Percentiles rank a stretch among this genome's conserved stretches.
Evolutionary conservation across 2,797 vertebrate species (phyloP).

Genomic region (Paedocypris micromegethes): DNA sequence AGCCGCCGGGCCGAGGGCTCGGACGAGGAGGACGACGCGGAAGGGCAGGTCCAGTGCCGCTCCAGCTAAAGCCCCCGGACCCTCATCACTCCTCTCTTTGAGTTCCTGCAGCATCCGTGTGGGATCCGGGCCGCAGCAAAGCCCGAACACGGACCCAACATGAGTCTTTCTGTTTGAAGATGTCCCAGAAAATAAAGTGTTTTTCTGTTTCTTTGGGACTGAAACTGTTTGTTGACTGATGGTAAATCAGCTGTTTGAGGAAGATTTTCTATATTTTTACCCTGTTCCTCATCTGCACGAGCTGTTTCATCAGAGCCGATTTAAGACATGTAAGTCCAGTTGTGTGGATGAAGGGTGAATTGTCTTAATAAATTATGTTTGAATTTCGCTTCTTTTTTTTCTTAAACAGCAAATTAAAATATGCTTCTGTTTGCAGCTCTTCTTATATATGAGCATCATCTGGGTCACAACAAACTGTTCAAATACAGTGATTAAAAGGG

Average conservation of each 20-base stretch:
- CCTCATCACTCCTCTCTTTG: conserved; percentile 30
- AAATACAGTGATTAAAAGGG: too few relatives aligned
- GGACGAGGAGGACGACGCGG: conserved; percentile 91
- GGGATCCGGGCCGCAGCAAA: too few relatives aligned
- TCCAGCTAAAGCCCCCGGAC: conserved; percentile 79
- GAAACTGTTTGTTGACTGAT: conserved; percentile 11
- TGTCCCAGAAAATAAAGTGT: conserved; percentile 14
- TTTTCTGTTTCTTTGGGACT: conserved; percentile 38
- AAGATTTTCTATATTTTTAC: conserved; percentile 14
- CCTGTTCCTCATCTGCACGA: neutral
- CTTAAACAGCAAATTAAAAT: too few relatives aligned
- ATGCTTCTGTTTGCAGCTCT: too few relatives aligned
- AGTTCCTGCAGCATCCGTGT: neutral
- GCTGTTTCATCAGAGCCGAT: neutral
- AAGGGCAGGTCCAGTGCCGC: conserved; percentile 95
- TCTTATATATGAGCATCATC: too few relatives aligned
- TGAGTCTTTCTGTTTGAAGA: conserved; percentile 19
- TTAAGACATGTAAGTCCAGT: too few relatives aligned
- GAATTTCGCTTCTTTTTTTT: too few relatives aligned
- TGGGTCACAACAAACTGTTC: too few relatives aligned
- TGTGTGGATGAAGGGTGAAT: too few relatives aligned
- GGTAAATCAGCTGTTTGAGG: conserved; percentile 11
- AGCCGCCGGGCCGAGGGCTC: conserved; percentile 82
- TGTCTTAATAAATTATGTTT: too few relatives aligned
- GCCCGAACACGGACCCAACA: too few relatives aligned